A percentile compares a stretch with the other conserved stretches of the same genome.
These are phyloP conservation scores for Drosophila falleni DNA, from an alignment of 2,888 invertebrate species.

Conservation along the genomic window DNA sequence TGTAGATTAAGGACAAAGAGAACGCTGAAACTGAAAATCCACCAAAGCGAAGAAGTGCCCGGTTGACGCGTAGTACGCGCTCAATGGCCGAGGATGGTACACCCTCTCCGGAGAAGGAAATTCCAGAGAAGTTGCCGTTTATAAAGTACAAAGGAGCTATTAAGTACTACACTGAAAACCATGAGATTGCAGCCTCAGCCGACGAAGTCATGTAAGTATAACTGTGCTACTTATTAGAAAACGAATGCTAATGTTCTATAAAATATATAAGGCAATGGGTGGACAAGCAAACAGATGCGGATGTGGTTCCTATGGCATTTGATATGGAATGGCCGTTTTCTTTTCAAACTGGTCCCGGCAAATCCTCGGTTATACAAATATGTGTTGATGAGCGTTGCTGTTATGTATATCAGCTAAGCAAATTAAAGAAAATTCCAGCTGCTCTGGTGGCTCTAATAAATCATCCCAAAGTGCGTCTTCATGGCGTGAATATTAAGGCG, in stretches of 20 bases:
- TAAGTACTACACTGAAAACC: constrained; percentile 83
- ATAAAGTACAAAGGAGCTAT: constrained; percentile 82
- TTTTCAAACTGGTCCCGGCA: constrained; percentile 87
- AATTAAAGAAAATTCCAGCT: constrained; percentile 87
- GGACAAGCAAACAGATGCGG: constrained; percentile 70
- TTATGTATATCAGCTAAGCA: constrained; percentile 87
- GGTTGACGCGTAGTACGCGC: constrained; percentile 73
- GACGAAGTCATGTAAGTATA: constrained; percentile 85
- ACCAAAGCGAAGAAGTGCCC: constrained; percentile 79
- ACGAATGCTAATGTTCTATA: background rate
- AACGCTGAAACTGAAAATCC: constrained; percentile 72
- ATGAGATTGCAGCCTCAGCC: constrained; percentile 86
- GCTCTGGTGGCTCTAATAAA: constrained; percentile 86
- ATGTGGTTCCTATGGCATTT: constrained; percentile 87
- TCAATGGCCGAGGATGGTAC: constrained; percentile 72
- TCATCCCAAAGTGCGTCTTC: constrained; percentile 87
- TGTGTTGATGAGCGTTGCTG: constrained; percentile 87
- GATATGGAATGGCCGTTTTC: constrained; percentile 90
- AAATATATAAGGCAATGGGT: constrained; percentile 82
- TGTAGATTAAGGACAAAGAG: constrained; percentile 50
- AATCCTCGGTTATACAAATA: constrained; percentile 88
- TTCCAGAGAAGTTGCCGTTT: constrained; percentile 69
- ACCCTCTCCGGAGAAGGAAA: constrained; percentile 63
- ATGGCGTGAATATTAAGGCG: constrained; percentile 89
- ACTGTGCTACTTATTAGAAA: background rate